Evolutionary conservation across 2,888 invertebrate species (phyloP), one percentile per base, ranked within the genome.

Genomic region (Fissipunctia ypsillon): DNA sequence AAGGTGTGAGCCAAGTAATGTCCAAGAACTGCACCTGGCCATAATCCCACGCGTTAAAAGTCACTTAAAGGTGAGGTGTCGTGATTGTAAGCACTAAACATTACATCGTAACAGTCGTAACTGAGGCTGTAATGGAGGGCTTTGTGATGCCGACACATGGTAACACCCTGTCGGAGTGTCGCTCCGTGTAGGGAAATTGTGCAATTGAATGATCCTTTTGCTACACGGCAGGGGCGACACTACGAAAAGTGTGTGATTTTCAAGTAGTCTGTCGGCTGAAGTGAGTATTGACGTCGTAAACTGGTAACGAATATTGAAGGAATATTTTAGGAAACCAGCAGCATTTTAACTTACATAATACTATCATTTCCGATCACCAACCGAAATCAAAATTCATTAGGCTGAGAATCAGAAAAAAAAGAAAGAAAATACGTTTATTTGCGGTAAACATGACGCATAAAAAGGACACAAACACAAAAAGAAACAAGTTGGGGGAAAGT

Each of bases 81-180:
- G 60, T 59, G 52, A 81, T 78, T 75, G 81, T 68, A 50, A 60
- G 68, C 70, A 70, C 14, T 81, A 68, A 83, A 78, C 61, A 66
- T 83, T 65, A 81, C 75, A 57, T 52, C 14, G 56, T 35, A 60
- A 64, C 35, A 73, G 45, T 79, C 74, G 74, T 79, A 79, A 70
- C 69, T 68, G 45, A 31, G 60, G 35, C 12, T 28, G 71, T 56
- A 78, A 45, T 61, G 50, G 41, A 54, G 12, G 43, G 45, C 80
- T 80, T 80, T 80, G 78, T 56, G 63, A 50, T 54, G 57, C 83
- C 73, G 83, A 83, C 83, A 43, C 35, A 5, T 38, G 35, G 41
- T 25, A 12, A 54, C 52, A 63, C 45, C 25, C 50, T 43, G 66
- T 43, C 14, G 25, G 48, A 43, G 50, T 50, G 64, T 41, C 31